Percentiles rank a stretch among this genome's conserved stretches.
phyloP scores from a whole-genome alignment of 1,140 invertebrate genomes.

The Drosophila sucinea region DNA sequence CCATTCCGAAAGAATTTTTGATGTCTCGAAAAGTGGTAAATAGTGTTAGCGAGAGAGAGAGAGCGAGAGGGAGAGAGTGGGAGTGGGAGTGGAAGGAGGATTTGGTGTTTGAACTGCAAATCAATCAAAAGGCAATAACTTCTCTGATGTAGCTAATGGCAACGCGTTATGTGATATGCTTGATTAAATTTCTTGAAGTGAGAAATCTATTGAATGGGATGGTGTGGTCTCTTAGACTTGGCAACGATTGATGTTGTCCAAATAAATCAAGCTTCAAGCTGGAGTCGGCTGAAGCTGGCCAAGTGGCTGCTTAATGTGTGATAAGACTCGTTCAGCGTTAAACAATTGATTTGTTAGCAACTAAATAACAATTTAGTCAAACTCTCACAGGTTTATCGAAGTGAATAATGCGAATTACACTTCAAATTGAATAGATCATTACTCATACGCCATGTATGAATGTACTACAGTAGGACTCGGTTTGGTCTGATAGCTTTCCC shows the following conservation, averaged over 20 bases:
- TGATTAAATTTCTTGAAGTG: slow-evolving; percentile 31
- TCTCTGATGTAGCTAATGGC: slow-evolving; percentile 43
- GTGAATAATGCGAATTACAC: neutral
- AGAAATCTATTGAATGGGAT: neutral
- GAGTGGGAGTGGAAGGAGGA: no score
- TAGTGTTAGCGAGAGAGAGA: neutral
- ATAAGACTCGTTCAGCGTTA: slow-evolving; percentile 5
- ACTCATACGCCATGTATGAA: neutral
- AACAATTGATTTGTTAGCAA: slow-evolving; percentile 4
- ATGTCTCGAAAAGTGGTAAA: slow-evolving; percentile 26
- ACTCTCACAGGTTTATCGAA: neutral
- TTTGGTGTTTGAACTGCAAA: slow-evolving; percentile 4
- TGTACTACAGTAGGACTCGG: neutral
- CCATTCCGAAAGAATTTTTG: neutral
- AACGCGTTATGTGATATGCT: slow-evolving; percentile 24
- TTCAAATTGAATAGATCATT: neutral
- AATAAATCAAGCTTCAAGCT: slow-evolving; percentile 37
- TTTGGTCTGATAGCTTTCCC: neutral
- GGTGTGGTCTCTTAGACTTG: neutral
- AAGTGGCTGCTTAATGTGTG: slow-evolving; percentile 27
- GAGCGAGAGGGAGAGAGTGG: neutral
- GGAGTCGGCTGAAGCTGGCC: neutral
- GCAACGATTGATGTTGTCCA: slow-evolving; percentile 37
- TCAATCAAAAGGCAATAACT: slow-evolving; percentile 52
- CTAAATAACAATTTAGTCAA: slow-evolving; percentile 6